Conservation (phyloP, 1,140 invertebrate genomes). For the Lepidurus couesii region DNA sequence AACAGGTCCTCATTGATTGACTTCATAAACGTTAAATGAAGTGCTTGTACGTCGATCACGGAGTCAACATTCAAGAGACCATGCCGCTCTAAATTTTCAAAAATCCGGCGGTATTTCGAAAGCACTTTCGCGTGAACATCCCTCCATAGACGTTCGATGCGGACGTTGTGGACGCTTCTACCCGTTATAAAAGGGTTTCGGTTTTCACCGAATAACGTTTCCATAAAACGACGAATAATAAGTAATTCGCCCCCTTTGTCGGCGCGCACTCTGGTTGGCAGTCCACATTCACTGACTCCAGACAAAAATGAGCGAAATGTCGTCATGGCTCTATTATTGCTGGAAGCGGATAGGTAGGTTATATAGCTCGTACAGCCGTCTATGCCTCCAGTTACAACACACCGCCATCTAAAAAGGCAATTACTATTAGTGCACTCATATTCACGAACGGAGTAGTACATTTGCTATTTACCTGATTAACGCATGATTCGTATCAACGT, state of each 20-base stretch:
- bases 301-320: neutral
- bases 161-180: constrained; percentile 17
- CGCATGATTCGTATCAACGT: neutral
- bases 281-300: neutral
- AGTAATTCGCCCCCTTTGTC: neutral
- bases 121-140: neutral
- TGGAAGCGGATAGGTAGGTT: neutral
- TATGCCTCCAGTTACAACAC: neutral
- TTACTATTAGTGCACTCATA: neutral
- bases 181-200: constrained; percentile 5
- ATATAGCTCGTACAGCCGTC: neutral
- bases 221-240: neutral
- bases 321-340: neutral
- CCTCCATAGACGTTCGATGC: constrained; percentile 13
- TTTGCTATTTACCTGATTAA: neutral
- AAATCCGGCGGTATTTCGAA: neutral
- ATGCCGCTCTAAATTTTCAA: neutral
- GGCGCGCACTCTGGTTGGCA: neutral
- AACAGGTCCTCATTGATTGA: neutral
- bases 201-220: neutral
- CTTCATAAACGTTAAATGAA: neutral
- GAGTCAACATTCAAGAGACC: neutral
- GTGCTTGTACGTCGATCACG: neutral
- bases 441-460: neutral
- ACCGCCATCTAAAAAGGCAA: neutral